Base-by-base conservation (phyloP, 2,113 vertebrate species). In the Gymnocephalus cernua region DNA sequence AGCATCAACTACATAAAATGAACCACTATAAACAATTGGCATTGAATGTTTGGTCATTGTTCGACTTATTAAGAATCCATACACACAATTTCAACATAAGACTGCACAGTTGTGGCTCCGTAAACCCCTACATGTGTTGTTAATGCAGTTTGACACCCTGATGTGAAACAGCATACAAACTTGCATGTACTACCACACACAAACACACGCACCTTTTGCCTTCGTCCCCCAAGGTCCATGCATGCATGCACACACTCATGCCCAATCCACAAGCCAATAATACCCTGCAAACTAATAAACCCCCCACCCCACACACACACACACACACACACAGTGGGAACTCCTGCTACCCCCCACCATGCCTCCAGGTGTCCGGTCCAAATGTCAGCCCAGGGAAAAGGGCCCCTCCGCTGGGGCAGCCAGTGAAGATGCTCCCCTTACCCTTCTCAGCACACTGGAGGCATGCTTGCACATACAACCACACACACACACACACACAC, bases 301-400 rank as follows among this genome's bases (percentile, higher is more conserved):
- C 76, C 71, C 75, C 70, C 67, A 64, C 51, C 66, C 47, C 29
- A 68, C 51, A 57, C 32, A 76, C 58, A 62, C 23, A 65, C 44
- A 61, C 32, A 61, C 53, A 65, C 56, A 80, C 63, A 61, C 79
- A 61, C 76, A 86, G 58, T 63, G 44, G 77, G 82, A 77, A 64
- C 35, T 75, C 57, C 74, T 86, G 66, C 74, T 79, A 83, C 85
- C 78, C 86, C 92, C 87, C 73, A 72, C 84, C 61, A 88, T 75
- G 87, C 84, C 90, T 90, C 89, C 90, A 92, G 93, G 90, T 93
- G 92, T 92, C 89, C 62, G 10, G 84, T 87, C 90, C 89, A 93
- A 94, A 93, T 93, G 92, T 93, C 93, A 94, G 85, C 85, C 62
- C 73, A 78, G 90, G 88, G 78, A 92, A 93, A 89, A 88, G 91